Evolutionary conservation across 2,113 vertebrate genomes (phyloP), one percentile per base, ranked within the genome.

Genomic region (Tilapia sparmanii): DNA sequence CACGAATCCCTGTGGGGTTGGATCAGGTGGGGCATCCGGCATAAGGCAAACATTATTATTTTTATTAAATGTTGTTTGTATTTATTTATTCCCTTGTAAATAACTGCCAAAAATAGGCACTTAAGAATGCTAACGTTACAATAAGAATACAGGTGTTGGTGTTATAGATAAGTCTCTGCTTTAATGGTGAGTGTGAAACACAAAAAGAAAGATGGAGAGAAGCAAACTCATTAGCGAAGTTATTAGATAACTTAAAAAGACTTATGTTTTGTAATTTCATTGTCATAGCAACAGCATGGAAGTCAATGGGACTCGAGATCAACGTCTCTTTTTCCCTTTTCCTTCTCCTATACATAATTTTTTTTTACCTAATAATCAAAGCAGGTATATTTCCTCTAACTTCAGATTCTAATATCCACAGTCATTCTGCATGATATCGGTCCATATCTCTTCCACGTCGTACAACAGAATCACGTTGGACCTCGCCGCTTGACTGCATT

Each of bases 251-350:
- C 87, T 92, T 76, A 92, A 92, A 87, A 38, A 82, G 80, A 80
- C 61, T 42, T 80, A 10, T 88, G 89, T 85, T 84, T 45, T 89
- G 87, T 91, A 66, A 94, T 95, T 93, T 93, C 66, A 92, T 85
- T 93, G 90, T 90, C 81, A 91, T 18, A 1, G 2, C 24, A 29
- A 89, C 50, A 71, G 47, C 73, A 63, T 66, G 35, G 90, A 90
- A 86, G 55, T 79, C 50, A 90, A 19, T 83, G 40, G 24, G 68
- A 54, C 10, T 57, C 2, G 1, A 76, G 10, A 47, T 31, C 16
- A 47, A 4, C 1, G 1, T 47, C 15, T 76, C 24, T 29, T 19
- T 24, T 42, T 16, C n/a, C 7, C 0, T 12, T 5, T 19, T 35
- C 16, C 35, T 22, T 87, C 7, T 79, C 31, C 4, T 47, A 57